phyloP scores from a whole-genome alignment of 2,113 vertebrate species.

The Thinocorus orbignyianus region DNA sequence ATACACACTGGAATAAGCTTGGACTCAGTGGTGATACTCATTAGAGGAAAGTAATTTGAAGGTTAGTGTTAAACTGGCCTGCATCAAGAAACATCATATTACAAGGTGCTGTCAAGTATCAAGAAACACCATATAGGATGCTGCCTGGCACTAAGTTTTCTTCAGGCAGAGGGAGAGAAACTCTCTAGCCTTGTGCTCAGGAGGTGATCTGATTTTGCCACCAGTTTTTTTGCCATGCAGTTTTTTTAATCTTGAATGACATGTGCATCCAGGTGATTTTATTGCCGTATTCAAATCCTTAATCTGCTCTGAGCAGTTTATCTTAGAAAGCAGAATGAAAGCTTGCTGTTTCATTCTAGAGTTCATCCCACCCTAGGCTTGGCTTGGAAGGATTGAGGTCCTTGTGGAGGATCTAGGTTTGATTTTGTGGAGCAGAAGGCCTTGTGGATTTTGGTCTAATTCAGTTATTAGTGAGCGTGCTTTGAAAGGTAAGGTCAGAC shows the following conservation, averaged over 20 bases:
- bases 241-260: not conserved
- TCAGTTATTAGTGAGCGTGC: not conserved
- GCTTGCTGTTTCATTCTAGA: rapidly evolving
- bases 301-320: not conserved
- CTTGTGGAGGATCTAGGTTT: not conserved
- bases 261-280: not conserved
- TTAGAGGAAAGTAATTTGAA: not conserved
- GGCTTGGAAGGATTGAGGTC: not conserved
- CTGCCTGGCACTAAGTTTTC: not conserved
- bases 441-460: not conserved
- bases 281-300: not conserved
- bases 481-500: not conserved
- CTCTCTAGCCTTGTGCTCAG: not conserved
- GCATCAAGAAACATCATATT: not conserved
- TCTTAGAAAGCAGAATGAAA: not conserved
- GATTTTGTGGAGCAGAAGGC: not conserved
- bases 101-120: not conserved
- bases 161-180: not conserved
- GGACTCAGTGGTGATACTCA: not conserved
- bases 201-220: not conserved
- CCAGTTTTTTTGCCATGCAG: not conserved
- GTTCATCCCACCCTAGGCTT: not conserved
- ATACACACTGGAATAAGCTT: not conserved
- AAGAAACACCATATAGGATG: not conserved
- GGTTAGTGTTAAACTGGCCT: not conserved